These are phyloP conservation scores for Macrophya annulata DNA, from an alignment of 2,888 invertebrate genomes.

Conservation along the genomic window DNA sequence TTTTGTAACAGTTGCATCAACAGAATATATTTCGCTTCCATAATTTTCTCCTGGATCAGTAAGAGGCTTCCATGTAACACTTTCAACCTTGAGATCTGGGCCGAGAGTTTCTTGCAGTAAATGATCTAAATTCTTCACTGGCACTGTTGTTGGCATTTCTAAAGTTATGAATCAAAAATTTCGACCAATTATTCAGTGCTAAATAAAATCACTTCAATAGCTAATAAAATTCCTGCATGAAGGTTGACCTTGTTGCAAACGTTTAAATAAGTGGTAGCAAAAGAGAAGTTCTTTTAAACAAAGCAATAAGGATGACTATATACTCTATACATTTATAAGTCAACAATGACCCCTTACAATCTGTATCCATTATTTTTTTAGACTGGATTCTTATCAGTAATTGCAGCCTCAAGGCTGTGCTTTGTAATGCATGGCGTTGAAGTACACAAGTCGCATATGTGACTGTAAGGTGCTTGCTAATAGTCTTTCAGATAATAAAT, in stretches of 20 bases:
- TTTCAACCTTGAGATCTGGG: slow-evolving; percentile 65
- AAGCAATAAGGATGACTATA: neutral
- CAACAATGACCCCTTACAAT: neutral
- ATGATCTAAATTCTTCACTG: slow-evolving; percentile 69
- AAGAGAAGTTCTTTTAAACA: neutral
- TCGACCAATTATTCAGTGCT: neutral
- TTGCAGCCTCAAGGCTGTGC: neutral
- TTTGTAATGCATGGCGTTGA: neutral
- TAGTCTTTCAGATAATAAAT: neutral
- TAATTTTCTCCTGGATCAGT: slow-evolving; percentile 78
- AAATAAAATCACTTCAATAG: neutral
- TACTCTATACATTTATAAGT: neutral
- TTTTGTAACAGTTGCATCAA: slow-evolving; percentile 65
- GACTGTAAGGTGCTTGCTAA: neutral
- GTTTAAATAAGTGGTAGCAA: neutral
- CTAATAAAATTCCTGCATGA: neutral
- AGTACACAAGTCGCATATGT: neutral
- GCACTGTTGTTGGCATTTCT: slow-evolving; percentile 67
- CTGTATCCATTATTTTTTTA: neutral
- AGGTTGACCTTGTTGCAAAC: neutral
- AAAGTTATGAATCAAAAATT: slow-evolving; percentile 19
- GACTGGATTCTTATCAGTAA: neutral
- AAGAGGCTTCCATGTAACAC: slow-evolving; percentile 73
- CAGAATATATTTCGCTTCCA: slow-evolving; percentile 75
- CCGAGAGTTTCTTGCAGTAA: slow-evolving; percentile 68